Evolutionary conservation across 2,888 invertebrate genomes (phyloP).

Genomic region (Eupithecia abbreviata): DNA sequence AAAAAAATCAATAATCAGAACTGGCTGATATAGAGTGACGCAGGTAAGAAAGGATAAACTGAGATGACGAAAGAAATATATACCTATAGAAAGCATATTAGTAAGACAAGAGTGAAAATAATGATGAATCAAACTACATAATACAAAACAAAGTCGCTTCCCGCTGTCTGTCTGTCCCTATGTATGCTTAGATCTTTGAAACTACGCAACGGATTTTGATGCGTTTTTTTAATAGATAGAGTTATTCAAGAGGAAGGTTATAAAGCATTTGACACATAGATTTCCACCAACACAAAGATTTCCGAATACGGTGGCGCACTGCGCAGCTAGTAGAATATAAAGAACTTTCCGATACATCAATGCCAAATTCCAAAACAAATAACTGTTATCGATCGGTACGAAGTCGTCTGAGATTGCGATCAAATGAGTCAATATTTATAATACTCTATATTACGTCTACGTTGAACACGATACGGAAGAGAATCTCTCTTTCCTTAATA

Average conservation of each 20-base stretch:
- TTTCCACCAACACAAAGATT: no score
- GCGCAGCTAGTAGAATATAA: not conserved
- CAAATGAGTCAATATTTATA: slow-evolving; percentile 35
- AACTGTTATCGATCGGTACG: not conserved
- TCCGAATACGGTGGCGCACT: no score
- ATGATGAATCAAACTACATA: not conserved
- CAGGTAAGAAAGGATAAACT: not conserved
- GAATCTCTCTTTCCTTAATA: slow-evolving; percentile 38
- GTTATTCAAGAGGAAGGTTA: no score
- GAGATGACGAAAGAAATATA: not conserved
- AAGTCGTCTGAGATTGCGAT: slow-evolving; percentile 7
- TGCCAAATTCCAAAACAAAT: slow-evolving; percentile 11
- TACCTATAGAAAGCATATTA: not conserved
- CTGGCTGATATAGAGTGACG: not conserved
- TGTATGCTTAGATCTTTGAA: no score
- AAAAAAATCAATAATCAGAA: not conserved
- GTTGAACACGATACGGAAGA: slow-evolving; percentile 35
- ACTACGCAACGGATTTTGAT: no score
- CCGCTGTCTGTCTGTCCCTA: no score
- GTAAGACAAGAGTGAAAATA: not conserved
- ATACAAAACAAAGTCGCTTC: no score
- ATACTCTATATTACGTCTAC: slow-evolving; percentile 18
- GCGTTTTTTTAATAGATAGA: no score
- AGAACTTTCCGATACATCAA: not conserved
- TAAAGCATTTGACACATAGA: no score